phyloP scores from a whole-genome alignment of 2,797 vertebrate genomes.

The Luscinia megarhynchos region DNA sequence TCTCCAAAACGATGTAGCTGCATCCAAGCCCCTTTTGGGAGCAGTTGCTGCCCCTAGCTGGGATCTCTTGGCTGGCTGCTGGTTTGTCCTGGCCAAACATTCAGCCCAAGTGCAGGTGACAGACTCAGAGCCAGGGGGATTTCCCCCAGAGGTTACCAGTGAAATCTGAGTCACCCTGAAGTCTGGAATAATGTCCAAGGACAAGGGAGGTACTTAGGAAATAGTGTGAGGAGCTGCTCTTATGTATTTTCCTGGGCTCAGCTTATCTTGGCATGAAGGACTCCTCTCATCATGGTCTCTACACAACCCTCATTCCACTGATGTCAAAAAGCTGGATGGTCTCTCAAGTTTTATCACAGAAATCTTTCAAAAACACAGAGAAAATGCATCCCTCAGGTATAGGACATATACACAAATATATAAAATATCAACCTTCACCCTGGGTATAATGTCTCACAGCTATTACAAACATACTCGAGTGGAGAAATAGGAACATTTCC shows the following conservation, averaged over 20 bases:
- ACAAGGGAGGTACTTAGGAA: background rate
- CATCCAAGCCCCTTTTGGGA: background rate
- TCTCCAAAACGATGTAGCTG: background rate
- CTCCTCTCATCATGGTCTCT: background rate
- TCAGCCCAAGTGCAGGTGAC: background rate
- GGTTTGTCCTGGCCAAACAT: background rate
- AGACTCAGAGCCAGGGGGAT: background rate
- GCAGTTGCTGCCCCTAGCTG: background rate
- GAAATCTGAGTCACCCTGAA: background rate
- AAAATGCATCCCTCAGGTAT: background rate
- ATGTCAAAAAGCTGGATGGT: background rate
- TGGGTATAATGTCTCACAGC: background rate
- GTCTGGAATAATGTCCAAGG: background rate
- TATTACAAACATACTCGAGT: background rate
- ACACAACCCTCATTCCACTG: rapidly evolving
- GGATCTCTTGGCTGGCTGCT: background rate
- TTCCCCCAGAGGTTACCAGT: background rate
- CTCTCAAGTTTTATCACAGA: background rate
- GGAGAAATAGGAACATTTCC: background rate
- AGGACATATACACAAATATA: background rate
- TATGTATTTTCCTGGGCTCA: background rate
- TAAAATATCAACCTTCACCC: background rate
- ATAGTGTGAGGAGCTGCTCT: background rate
- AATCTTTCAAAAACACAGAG: background rate
- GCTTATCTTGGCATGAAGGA: background rate